Base-by-base conservation (phyloP, 2,797 vertebrate species). In the Typhlichthys subterraneus region DNA sequence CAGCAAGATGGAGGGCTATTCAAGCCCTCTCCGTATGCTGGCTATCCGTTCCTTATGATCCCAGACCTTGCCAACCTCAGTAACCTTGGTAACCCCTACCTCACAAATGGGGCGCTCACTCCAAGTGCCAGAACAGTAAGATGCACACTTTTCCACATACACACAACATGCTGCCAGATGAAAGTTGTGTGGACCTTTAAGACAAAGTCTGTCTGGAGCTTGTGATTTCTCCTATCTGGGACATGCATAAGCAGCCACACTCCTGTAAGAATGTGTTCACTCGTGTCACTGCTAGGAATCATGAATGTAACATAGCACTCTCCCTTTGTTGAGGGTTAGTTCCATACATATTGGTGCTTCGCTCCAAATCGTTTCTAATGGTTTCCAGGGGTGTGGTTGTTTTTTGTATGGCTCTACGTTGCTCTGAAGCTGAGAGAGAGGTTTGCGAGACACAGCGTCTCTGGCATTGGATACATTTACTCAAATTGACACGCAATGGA, bases 11-110 rank as follows among this genome's bases (percentile, higher is more conserved):
- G 90, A 33, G 86, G 91, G 3, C 89, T 93, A 66, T 95, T 96
- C 77, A 95, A 94, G 82, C 91, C 90, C 0, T 89, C 94, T 12
- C 92, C 93, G 0, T 95, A 95, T 2, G 87, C 94, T 0, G 91
- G 94, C 4, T 96, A 96, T 67, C 95, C 95, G 12, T 95, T 97
- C 88, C 92, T 98, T 86, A 96, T 98, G 96, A 93, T 97, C 73
- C 94, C 96, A 1, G 95, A 98, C 74, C 86, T 95, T 69, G 88
- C 92, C 59, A 91, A 88, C 67, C 81, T 90, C 0, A 78, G 84
- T 23, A 88, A 90, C 72, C 78, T 91, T 38, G 87, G 86, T 53
- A 76, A 67, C 8, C 87, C 87, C 3, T 91, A 90, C 76, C 82
- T 97, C 69, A 65, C 94, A 59, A 93, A 91, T 52, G 94, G 95